A percentile compares a stretch with the other conserved stretches of the same genome.
Evolutionary conservation across 1,140 invertebrate species (phyloP).

Genomic region (Caenorhabditis brenneri): DNA sequence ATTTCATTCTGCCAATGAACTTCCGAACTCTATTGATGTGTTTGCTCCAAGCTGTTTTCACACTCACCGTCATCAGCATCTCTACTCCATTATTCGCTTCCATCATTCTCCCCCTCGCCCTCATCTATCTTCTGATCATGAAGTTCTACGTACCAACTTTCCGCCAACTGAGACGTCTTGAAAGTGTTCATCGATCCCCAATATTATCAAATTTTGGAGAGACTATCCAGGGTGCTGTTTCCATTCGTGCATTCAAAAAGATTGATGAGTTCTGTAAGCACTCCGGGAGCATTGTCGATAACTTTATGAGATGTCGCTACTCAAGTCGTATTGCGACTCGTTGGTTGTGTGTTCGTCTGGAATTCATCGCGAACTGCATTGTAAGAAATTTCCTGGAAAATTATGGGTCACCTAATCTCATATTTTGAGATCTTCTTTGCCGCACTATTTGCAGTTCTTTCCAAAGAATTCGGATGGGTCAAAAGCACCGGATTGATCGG

Average conservation of each 20-base stretch:
- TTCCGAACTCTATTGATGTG: slow-evolving; percentile 68
- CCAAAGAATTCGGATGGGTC: slow-evolving; percentile 70
- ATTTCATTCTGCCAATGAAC: slow-evolving; percentile 59
- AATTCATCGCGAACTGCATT: slow-evolving; percentile 73
- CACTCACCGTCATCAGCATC: slow-evolving; percentile 74
- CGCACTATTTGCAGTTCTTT: slow-evolving; percentile 72
- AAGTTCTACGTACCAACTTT: slow-evolving; percentile 74
- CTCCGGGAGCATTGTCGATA: slow-evolving; percentile 49
- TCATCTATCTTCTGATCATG: slow-evolving; percentile 75
- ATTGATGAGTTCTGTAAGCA: slow-evolving; percentile 55
- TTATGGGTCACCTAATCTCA: no score
- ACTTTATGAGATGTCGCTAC: slow-evolving; percentile 53
- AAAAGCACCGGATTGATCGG: slow-evolving; percentile 75
- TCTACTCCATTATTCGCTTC: slow-evolving; percentile 75
- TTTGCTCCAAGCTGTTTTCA: slow-evolving; percentile 72
- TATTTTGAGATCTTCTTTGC: slow-evolving; percentile 71
- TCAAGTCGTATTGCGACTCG: slow-evolving; percentile 55
- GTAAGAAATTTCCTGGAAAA: slow-evolving; percentile 59
- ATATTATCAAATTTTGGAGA: slow-evolving; percentile 75
- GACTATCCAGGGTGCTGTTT: slow-evolving; percentile 72
- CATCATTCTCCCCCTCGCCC: slow-evolving; percentile 74
- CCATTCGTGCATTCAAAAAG: slow-evolving; percentile 72
- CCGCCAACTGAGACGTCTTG: slow-evolving; percentile 75
- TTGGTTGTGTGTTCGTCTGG: slow-evolving; percentile 74
- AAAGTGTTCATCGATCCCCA: slow-evolving; percentile 73